A percentile compares a stretch with the other conserved stretches of the same genome.
Evolutionary conservation across 2,113 vertebrate genomes (phyloP).

Genomic region (Chitala chitala): DNA sequence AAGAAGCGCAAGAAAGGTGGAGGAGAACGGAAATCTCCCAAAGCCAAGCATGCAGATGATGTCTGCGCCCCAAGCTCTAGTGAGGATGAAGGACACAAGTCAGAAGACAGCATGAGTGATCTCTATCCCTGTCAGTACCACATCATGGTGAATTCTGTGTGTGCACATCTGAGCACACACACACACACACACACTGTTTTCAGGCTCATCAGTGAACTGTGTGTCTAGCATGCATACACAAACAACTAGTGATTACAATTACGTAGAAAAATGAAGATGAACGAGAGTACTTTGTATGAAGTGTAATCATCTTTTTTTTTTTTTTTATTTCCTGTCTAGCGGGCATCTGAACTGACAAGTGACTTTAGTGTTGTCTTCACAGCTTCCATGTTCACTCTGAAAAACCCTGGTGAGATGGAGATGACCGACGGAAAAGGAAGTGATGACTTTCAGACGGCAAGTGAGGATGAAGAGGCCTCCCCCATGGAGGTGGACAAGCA

Average conservation of each 20-base stretch:
- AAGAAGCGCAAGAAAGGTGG: constrained; percentile 34
- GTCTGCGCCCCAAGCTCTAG: constrained; percentile 69
- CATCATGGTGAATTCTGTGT: background rate
- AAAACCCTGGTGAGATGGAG: constrained; percentile 22
- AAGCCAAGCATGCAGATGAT: constrained; percentile 39
- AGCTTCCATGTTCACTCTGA: constrained; percentile 53
- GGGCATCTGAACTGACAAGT: background rate
- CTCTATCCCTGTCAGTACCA: constrained; percentile 80
- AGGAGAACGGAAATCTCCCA: background rate
- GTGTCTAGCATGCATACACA: too few relatives aligned
- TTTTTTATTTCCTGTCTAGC: background rate
- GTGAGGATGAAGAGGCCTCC: constrained; percentile 45
- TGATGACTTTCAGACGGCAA: constrained; percentile 61
- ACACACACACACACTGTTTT: too few relatives aligned
- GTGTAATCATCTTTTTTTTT: too few relatives aligned
- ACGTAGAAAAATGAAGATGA: too few relatives aligned
- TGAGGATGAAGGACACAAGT: constrained; percentile 58
- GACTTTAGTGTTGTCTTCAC: constrained; percentile 19
- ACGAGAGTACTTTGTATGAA: too few relatives aligned
- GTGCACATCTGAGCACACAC: background rate
- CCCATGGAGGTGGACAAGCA: constrained; percentile 53
- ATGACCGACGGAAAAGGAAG: constrained; percentile 24
- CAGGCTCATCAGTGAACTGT: too few relatives aligned
- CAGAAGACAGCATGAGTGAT: constrained; percentile 88
- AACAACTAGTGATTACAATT: too few relatives aligned